Percentiles rank a stretch among this genome's conserved stretches.
Conservation (phyloP, 2,888 invertebrate species). For the Gryllus longicercus region DNA sequence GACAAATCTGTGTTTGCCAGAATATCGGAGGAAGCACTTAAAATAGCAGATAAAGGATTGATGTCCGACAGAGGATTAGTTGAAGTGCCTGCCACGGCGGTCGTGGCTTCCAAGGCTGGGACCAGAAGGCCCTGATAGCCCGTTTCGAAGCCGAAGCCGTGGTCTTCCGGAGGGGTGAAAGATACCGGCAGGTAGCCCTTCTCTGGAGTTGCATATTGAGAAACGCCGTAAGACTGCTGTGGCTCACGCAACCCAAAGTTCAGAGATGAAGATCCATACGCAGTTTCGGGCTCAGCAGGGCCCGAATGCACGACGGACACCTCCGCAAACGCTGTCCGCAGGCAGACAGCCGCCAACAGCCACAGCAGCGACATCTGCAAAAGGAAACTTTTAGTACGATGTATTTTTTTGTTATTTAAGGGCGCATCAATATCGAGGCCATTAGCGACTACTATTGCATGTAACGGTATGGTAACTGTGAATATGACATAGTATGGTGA, state of each 20-base stretch:
- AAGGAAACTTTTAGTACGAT: no score
- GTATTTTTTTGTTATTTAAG: no score
- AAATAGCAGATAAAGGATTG: not conserved
- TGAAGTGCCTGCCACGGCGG: not conserved
- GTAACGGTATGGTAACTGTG: no score
- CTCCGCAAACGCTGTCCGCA: no score
- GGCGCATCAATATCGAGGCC: no score
- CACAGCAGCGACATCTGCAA: no score
- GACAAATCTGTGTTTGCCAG: not conserved
- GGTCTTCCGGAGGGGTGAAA: not conserved
- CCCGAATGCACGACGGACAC: not conserved
- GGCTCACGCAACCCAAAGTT: not conserved
- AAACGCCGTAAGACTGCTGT: not conserved
- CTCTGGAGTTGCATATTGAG: not conserved
- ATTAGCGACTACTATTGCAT: no score
- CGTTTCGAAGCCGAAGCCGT: constrained; percentile 39
- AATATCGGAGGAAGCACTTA: constrained; percentile 11
- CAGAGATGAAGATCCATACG: not conserved
- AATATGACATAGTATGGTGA: no score
- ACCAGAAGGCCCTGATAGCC: constrained; percentile 41
- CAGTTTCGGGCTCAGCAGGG: not conserved
- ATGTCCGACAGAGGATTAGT: not conserved
- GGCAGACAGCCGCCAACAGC: no score
- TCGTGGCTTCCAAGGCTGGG: constrained; percentile 25
- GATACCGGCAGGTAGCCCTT: not conserved